Evolutionary conservation across 2,113 vertebrate species (phyloP), one percentile per base, ranked within the genome.

Genomic region (Centrocercus urophasianus): DNA sequence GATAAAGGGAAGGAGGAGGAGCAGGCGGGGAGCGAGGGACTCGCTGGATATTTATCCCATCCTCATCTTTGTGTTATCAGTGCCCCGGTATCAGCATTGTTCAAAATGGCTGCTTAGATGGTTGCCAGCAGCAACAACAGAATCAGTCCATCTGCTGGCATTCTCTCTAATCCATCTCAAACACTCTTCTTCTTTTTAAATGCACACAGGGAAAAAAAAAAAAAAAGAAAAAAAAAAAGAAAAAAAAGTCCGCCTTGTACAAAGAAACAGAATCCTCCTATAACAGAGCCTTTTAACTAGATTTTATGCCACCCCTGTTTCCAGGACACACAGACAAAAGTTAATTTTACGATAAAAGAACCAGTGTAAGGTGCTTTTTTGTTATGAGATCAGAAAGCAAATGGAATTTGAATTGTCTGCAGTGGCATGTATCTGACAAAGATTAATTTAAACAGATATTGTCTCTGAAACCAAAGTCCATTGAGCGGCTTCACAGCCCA

Each of bases 381-480:
- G 95, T 97, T 96, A 96, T 87, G 94, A 97, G 93, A 89, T 96
- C 91, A 96, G 94, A 96, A 98, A 96, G 90, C 86, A 95, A 96
- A 95, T 72, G 95, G 90, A 95, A 96, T 97, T 94, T 96, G 94
- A 97, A 97, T 96, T 94, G 94, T 96, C 95, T 97, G 95, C 89
- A 84, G 92, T 94, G 88, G 83, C 90, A 96, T 88, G 87, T 96
- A 96, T 96, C 94, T 96, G 95, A 97, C 95, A 97, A 96, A 97
- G 93, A 97, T 97, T 97, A 96, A 97, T 96, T 96, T 97, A 96
- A 97, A 92, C 88, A 95, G 95, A 96, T 97, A 96, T 90, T 97
- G 90, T 97, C 96, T 97, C 93, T 95, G 93, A 97, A 97, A 96
- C 75, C 92, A 95, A 97, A 97, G 95, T 96, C 94, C 96, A 97